Conservation (phyloP, 2,113 vertebrate genomes). For the Galeopterus variegatus region DNA sequence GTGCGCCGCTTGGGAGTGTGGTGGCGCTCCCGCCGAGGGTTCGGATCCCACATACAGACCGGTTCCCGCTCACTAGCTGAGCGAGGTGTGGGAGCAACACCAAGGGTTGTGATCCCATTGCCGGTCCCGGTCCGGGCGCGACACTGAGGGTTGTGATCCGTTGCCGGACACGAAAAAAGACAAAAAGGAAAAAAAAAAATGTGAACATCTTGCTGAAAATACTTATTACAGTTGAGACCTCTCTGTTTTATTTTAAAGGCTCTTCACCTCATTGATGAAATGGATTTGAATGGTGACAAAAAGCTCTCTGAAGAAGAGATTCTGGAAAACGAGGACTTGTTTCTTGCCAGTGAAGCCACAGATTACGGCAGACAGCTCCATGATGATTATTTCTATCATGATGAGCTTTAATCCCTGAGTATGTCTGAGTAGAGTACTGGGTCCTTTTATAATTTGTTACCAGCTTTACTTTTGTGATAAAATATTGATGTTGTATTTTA, state of each 20-base stretch:
- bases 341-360: slow-evolving; percentile 98
- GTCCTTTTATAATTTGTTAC: slow-evolving; percentile 77
- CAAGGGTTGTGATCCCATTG: too few species aligned
- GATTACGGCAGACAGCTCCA: slow-evolving; percentile 96
- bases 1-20: too few species aligned
- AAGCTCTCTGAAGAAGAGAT: slow-evolving; percentile 94
- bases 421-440: slow-evolving; percentile 42
- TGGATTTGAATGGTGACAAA: slow-evolving; percentile 94
- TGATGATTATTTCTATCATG: slow-evolving; percentile 91
- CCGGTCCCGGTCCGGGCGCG: too few species aligned
- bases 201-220: neutral
- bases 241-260: slow-evolving; percentile 89
- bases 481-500: slow-evolving; percentile 81
- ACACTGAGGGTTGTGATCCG: too few species aligned
- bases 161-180: too few species aligned
- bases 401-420: slow-evolving; percentile 88
- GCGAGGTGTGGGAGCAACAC: too few species aligned
- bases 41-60: too few species aligned
- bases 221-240: neutral
- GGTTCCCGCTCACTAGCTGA: too few species aligned
- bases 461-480: slow-evolving; percentile 83
- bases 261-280: slow-evolving; percentile 95
- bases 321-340: slow-evolving; percentile 94
- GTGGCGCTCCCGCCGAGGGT: too few species aligned
- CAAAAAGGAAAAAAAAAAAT: too few species aligned